These are phyloP conservation scores for Coptodon bakossiorum DNA, from an alignment of 2,113 vertebrate species.

Conservation along the genomic window DNA sequence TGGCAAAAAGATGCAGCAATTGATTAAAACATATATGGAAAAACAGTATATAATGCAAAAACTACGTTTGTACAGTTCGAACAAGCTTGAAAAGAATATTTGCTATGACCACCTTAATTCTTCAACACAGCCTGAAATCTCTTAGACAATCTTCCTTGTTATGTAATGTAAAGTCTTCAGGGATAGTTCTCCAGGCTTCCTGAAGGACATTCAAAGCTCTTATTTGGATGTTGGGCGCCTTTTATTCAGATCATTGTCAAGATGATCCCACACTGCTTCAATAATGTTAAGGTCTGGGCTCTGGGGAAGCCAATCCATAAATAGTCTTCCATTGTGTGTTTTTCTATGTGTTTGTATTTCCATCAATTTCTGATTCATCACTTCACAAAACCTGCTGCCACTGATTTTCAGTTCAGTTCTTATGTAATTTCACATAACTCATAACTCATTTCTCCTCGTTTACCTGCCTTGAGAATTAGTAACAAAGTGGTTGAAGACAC, in stretches of 20 bases:
- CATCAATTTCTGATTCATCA: not conserved
- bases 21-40: not conserved
- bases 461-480: not conserved
- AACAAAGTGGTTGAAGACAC: not conserved
- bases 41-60: not conserved
- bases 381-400: not conserved
- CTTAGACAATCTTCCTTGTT: not conserved
- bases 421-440: not conserved
- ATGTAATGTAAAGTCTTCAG: not conserved
- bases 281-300: not conserved
- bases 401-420: not conserved
- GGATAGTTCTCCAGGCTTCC: not conserved
- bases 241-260: not conserved
- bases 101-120: not conserved
- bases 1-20: not conserved
- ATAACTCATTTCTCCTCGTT: not conserved
- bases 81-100: not conserved
- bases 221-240: not conserved
- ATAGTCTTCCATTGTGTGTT: not conserved
- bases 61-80: not conserved
- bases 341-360: not conserved
- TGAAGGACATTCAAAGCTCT: not conserved
- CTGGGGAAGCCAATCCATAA: not conserved
- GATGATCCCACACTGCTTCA: not conserved
- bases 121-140: not conserved